A percentile compares a stretch with the other conserved stretches of the same genome.
Evolutionary conservation across 2,888 invertebrate species (phyloP).

Genomic region (Calliphora vomitoria): DNA sequence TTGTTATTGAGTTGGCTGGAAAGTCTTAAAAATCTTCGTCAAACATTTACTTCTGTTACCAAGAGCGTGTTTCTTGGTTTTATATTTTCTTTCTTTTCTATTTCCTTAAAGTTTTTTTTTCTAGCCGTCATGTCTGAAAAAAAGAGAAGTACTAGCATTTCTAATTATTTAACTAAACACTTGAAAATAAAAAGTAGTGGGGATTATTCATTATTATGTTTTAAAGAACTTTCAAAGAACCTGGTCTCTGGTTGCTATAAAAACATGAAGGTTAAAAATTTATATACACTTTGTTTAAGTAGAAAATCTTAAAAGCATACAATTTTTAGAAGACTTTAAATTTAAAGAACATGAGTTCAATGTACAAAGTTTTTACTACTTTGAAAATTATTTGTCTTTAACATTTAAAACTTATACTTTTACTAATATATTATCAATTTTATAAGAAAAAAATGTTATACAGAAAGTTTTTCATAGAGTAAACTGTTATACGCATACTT

Average conservation of each 20-base stretch:
- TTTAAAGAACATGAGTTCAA: too few species aligned
- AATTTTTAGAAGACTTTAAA: too few species aligned
- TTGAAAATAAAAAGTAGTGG: constrained; percentile 22
- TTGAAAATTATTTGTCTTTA: too few species aligned
- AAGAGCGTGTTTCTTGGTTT: constrained; percentile 60
- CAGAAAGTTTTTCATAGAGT: too few species aligned
- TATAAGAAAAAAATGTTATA: too few species aligned
- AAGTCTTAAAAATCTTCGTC: constrained; percentile 32
- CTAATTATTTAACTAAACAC: constrained; percentile 19
- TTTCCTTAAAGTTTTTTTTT: constrained; percentile 15
- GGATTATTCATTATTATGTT: constrained; percentile 32
- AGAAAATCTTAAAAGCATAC: too few species aligned
- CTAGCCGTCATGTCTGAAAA: constrained; percentile 16
- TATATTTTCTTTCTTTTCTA: constrained; percentile 39
- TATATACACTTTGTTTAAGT: too few species aligned
- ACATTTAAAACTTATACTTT: too few species aligned
- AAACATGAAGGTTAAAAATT: not conserved
- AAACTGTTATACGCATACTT: too few species aligned
- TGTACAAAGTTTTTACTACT: too few species aligned
- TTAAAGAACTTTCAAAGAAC: not conserved
- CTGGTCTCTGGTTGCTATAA: not conserved
- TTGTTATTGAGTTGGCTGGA: constrained; percentile 56
- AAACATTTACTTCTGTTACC: constrained; percentile 53
- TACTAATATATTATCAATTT: too few species aligned
- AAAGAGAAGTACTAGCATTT: not conserved